phyloP scores from a whole-genome alignment of 1,140 invertebrate genomes.

The Orchesella cincta region DNA sequence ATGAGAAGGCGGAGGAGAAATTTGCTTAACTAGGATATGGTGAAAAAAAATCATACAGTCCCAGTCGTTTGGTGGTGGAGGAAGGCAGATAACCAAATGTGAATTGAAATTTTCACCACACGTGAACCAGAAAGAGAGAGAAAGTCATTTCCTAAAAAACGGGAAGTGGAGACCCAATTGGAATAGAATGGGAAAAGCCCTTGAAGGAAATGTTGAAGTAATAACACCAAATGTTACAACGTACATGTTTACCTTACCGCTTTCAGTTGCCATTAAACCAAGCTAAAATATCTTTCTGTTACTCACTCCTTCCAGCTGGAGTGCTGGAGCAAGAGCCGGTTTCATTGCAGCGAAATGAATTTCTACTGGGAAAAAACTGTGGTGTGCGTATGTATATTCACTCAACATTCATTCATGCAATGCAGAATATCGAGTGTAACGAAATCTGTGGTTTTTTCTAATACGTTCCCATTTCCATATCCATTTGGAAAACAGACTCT shows the following conservation, averaged over 20 bases:
- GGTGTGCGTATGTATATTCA: background rate
- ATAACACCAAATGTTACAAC: background rate
- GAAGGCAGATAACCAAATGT: no score
- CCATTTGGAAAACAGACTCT: conserved; percentile 10
- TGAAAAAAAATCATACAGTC: no score
- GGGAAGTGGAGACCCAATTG: background rate
- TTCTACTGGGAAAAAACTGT: background rate
- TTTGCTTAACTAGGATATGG: no score
- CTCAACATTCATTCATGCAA: background rate
- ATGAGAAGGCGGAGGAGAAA: no score
- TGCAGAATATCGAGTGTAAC: background rate
- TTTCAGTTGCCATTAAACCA: no score
- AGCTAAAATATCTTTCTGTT: no score
- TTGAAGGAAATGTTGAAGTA: background rate
- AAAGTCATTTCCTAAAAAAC: background rate
- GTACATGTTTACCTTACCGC: no score
- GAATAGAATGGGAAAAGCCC: background rate
- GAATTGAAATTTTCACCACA: background rate
- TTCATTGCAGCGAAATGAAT: no score
- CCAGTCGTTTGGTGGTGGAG: no score
- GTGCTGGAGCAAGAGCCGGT: no score
- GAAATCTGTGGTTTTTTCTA: background rate
- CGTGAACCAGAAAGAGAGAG: background rate
- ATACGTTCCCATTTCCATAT: conserved; percentile 16
- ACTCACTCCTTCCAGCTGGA: no score